Evolutionary conservation across 92 coral and sea anemone genomes (phyloP), one percentile per base, ranked within the genome.

Genomic region (Desmophyllum pertusum): DNA sequence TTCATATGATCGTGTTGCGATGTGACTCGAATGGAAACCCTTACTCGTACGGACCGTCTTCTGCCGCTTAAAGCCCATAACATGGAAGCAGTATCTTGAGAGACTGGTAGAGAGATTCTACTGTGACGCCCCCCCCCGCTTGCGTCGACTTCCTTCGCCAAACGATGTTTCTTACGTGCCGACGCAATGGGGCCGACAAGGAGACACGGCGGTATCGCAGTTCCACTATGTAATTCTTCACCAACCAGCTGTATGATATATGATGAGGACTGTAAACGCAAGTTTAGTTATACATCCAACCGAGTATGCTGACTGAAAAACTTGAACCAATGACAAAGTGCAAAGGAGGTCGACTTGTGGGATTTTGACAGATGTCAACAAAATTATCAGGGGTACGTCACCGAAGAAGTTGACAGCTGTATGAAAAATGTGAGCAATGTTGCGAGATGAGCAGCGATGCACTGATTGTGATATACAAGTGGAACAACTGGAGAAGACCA

Each of bases 401-500:
- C 48, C 67, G 37, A 33, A 69, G 21, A 70, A 88, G 27, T 73
- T 80, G 46, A 92, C 98, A 35, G 69, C 69, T 45, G 72, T 87
- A 15, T n/a, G 98, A 94, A 86, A 75, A 50, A 51, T 51, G 15
- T 33, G 93, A 89, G 43, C 41, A 42, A 25, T 68, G 80, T 15
- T 93, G n/a, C n/a, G 92, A n/a, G 92, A 93, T 80, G 84, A 91
- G 8, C 85, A n/a, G 89, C 48, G 92, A 90, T n/a, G 98, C 97
- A 23, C 87, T 95, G 91, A 86, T 95, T 64, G 81, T 95, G 29
- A n/a, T 95, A 95, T 77, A 95, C 98, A 10, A 95, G 98, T 89
- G 98, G 98, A 11, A 95, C 98, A 29, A 95, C 98, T 64, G 98
- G n/a, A n/a, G 98, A 5, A 73, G 84, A 55, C 97, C 98, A 23